Conservation (phyloP, 2,113 vertebrate genomes). For the Todiramphus chloris region DNA sequence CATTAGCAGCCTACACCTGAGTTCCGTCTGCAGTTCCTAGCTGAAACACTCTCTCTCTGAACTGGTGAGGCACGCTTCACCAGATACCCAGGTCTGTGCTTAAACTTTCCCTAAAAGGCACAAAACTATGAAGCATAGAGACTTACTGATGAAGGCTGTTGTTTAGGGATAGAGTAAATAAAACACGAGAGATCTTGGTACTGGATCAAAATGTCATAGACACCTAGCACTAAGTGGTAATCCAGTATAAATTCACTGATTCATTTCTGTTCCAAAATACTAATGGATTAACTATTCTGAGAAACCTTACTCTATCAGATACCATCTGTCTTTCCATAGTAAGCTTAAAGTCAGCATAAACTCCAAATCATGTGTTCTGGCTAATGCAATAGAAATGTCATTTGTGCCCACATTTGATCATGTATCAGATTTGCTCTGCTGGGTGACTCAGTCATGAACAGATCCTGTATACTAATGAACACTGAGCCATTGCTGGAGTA, state of each 20-base stretch:
- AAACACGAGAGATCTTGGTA: background rate
- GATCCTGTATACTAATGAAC: conserved; percentile 12
- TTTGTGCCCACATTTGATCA: conserved; percentile 18
- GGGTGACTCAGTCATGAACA: background rate
- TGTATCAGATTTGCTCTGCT: conserved; percentile 14
- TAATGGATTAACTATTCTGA: conserved; percentile 29
- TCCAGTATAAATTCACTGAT: background rate
- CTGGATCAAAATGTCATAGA: background rate
- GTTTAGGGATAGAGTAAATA: background rate
- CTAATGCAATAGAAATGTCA: conserved; percentile 41
- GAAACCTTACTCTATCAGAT: background rate
- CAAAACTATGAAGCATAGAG: background rate
- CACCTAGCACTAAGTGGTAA: background rate
- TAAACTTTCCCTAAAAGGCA: background rate
- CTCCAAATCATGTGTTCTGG: background rate
- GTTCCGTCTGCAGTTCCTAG: background rate
- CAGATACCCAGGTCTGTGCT: background rate
- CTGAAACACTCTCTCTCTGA: background rate
- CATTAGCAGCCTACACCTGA: background rate
- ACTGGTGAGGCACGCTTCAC: background rate
- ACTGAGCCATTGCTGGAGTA: background rate
- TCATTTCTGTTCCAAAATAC: conserved; percentile 9
- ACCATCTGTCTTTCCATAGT: conserved; percentile 37
- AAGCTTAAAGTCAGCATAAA: conserved; percentile 27
- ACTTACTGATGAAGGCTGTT: background rate